Evolutionary conservation across 2,888 invertebrate genomes (phyloP).

Genomic region (Epinotia brunnichana): DNA sequence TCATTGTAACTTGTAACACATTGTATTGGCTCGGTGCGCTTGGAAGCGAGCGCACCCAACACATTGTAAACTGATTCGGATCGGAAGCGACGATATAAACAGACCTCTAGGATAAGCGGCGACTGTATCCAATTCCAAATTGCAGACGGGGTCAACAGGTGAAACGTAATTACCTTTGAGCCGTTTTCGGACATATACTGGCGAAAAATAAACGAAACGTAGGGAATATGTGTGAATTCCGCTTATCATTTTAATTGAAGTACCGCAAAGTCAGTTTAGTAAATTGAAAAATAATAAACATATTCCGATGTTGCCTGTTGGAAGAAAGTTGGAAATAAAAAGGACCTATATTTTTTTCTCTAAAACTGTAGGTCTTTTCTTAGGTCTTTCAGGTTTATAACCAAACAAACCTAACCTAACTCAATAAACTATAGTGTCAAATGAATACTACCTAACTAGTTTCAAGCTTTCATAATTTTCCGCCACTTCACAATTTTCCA

Average conservation of each 20-base stretch:
- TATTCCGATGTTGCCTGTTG: too few relatives aligned
- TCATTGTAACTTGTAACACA: too few relatives aligned
- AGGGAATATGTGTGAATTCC: not conserved
- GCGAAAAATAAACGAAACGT: slow-evolving; percentile 28
- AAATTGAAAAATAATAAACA: not conserved
- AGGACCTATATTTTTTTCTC: too few relatives aligned
- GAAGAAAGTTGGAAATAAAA: too few relatives aligned
- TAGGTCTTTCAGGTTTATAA: too few relatives aligned
- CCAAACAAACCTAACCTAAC: too few relatives aligned
- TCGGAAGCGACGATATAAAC: not conserved
- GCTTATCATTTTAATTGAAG: not conserved
- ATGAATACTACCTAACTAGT: too few relatives aligned
- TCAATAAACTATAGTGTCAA: too few relatives aligned
- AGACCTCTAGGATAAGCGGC: slow-evolving; percentile 18
- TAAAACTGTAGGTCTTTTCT: too few relatives aligned
- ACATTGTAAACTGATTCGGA: not conserved
- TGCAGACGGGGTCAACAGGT: slow-evolving; percentile 41
- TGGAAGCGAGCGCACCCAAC: not conserved
- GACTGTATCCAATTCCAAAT: slow-evolving; percentile 38
- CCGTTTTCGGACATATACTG: slow-evolving; percentile 17
- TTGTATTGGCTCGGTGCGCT: not conserved
- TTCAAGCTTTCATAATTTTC: too few relatives aligned
- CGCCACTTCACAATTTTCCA: too few relatives aligned
- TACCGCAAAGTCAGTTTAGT: not conserved
- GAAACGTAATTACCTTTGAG: slow-evolving; percentile 38